Evolutionary conservation across 2,113 vertebrate genomes (phyloP).

Genomic region (Ochotona princeps): DNA sequence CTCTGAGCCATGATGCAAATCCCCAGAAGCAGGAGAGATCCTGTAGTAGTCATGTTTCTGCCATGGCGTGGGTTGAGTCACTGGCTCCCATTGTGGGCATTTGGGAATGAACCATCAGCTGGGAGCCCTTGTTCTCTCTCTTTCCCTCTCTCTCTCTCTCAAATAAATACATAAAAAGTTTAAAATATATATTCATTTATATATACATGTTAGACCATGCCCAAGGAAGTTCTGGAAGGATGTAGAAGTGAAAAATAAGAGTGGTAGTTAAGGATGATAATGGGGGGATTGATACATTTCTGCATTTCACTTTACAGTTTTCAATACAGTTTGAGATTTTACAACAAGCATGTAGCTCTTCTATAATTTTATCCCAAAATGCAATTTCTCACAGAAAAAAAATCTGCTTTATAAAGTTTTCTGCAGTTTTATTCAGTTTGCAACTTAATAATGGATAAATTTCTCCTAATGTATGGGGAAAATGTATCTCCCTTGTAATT

Average conservation of each 20-base stretch:
- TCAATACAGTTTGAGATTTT: neutral
- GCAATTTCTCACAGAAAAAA: neutral
- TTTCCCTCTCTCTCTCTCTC: no score
- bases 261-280: neutral
- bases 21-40: no score
- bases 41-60: no score
- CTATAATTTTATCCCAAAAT: neutral
- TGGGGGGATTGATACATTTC: neutral
- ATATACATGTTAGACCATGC: neutral
- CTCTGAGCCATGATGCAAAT: no score
- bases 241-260: neutral
- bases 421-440: neutral
- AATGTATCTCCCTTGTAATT: neutral
- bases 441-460: neutral
- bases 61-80: no score
- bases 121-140: no score
- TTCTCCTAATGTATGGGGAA: neutral
- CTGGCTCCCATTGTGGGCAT: no score
- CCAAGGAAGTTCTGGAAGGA: slow-evolving; percentile 33
- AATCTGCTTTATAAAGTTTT: neutral
- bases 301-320: slow-evolving; percentile 11
- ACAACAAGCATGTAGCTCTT: neutral
- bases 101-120: no score
- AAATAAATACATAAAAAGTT: no score
- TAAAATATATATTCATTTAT: neutral